phyloP scores from a whole-genome alignment of 2,113 vertebrate genomes.

The Motacilla alba region DNA sequence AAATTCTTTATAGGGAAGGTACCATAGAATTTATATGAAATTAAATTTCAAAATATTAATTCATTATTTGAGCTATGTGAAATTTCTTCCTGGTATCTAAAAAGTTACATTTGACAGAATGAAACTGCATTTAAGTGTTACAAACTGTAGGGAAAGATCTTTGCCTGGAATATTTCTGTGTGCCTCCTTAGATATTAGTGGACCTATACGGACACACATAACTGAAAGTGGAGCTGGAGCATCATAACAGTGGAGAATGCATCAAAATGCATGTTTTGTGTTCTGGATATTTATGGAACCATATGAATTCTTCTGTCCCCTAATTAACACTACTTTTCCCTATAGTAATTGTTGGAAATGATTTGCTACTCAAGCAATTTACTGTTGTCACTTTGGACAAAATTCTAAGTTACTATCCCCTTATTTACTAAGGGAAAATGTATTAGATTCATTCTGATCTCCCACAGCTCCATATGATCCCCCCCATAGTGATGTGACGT shows the following conservation, averaged over 20 bases:
- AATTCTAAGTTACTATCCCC: background rate
- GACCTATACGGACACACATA: background rate
- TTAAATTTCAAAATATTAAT: background rate
- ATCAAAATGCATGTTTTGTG: background rate
- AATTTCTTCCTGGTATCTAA: background rate
- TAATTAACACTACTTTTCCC: background rate
- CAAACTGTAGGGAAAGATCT: background rate
- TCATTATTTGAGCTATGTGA: background rate
- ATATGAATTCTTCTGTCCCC: background rate
- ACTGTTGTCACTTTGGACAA: background rate
- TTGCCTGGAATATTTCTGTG: background rate
- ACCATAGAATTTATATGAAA: background rate
- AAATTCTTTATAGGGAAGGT: background rate
- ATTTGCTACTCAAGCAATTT: background rate
- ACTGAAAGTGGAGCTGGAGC: background rate
- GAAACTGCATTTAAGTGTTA: background rate
- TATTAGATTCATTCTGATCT: background rate
- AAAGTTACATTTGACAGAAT: background rate
- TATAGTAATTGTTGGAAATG: background rate
- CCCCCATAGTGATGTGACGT: fast-evolving
- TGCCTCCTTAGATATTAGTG: background rate
- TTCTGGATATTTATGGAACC: background rate
- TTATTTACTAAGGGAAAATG: background rate
- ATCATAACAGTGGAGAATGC: background rate
- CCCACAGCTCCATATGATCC: too few relatives aligned